phyloP scores from a whole-genome alignment of 2,797 vertebrate genomes.

The Orientallactaga sibirica region DNA sequence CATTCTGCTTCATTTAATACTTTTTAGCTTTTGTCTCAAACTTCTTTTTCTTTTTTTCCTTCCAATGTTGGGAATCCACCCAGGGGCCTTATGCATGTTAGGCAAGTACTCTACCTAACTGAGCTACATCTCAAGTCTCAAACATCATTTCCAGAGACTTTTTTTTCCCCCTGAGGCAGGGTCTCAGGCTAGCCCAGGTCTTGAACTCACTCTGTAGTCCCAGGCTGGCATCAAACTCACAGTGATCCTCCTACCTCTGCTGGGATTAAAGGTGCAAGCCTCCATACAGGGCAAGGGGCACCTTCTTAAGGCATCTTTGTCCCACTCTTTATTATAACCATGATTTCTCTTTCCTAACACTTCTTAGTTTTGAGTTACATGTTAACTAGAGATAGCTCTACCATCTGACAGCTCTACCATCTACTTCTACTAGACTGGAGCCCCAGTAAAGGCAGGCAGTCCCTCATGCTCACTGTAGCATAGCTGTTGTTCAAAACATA shows the following conservation, averaged over 20 bases:
- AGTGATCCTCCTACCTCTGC: no score
- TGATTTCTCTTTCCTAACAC: slow-evolving; percentile 43
- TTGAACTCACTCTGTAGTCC: no score
- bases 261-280: no score
- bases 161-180: background rate
- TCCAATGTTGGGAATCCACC: background rate
- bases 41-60: background rate
- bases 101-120: background rate
- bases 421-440: background rate
- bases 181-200: background rate
- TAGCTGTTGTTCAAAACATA: background rate
- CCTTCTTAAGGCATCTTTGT: background rate
- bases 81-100: background rate
- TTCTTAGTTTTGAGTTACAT: background rate
- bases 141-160: background rate
- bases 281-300: no score
- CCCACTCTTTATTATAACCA: background rate
- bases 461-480: no score
- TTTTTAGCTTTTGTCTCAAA: slow-evolving; percentile 54
- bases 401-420: background rate
- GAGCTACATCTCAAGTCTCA: background rate
- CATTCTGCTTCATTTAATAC: background rate
- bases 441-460: no score
- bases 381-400: slow-evolving; percentile 15
- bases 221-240: no score